These are phyloP conservation scores for Meloidogyne hapla DNA, from an alignment of 1,140 invertebrate genomes.

Conservation along the genomic window DNA sequence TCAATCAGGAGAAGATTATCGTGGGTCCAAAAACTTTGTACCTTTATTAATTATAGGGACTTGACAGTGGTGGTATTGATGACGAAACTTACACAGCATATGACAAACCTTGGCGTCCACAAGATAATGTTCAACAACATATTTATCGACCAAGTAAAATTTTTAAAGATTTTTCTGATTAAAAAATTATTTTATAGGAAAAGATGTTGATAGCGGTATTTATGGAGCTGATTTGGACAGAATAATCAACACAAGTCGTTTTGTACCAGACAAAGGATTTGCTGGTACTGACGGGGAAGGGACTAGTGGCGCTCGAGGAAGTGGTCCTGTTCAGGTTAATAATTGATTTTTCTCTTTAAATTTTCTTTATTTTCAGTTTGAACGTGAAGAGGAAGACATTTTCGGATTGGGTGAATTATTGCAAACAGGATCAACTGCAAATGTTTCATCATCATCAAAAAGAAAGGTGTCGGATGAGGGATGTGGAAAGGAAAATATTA, in stretches of 20 bases:
- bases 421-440: slow-evolving; percentile 30
- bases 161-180: slow-evolving; percentile 14
- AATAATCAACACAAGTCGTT: slow-evolving; percentile 48
- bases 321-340: slow-evolving; percentile 45
- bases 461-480: slow-evolving; percentile 29
- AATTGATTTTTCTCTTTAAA: neutral
- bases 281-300: slow-evolving; percentile 36
- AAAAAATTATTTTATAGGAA: slow-evolving; percentile 28
- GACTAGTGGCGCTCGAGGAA: no score
- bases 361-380: slow-evolving; percentile 16
- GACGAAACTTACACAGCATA: slow-evolving; percentile 98
- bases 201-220: slow-evolving; percentile 41
- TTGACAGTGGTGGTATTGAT: slow-evolving; percentile 93
- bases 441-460: slow-evolving; percentile 35
- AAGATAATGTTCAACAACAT: slow-evolving; percentile 78
- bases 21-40: no score
- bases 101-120: slow-evolving; percentile 76
- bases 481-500: neutral
- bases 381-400: slow-evolving; percentile 46
- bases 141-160: slow-evolving; percentile 84
- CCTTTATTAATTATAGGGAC: slow-evolving; percentile 70
- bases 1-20: no score
- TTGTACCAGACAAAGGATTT: slow-evolving; percentile 50
- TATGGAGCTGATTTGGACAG: slow-evolving; percentile 52
- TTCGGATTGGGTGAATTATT: slow-evolving; percentile 50